Conservation (phyloP, 1,140 invertebrate species). For the Cecropterus lyciades region DNA sequence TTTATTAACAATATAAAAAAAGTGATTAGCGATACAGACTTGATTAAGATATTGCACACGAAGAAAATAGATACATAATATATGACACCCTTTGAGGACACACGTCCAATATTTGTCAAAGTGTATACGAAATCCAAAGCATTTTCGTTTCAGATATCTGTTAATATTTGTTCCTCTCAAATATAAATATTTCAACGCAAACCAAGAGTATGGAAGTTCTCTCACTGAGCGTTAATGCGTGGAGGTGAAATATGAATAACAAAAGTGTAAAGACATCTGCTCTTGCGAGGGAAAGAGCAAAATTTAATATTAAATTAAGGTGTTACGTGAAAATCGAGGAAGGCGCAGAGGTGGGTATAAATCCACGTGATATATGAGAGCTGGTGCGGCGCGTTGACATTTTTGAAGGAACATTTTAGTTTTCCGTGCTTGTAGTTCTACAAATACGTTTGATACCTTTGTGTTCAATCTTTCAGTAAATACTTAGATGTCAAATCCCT, state of each 20-base stretch:
- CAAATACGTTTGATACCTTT: too few species aligned
- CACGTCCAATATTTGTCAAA: neutral
- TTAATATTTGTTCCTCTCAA: constrained; percentile 9
- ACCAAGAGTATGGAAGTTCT: constrained; percentile 44
- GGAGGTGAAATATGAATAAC: constrained; percentile 75
- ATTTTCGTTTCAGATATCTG: too few species aligned
- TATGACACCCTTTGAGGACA: neutral
- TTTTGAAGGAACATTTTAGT: constrained; percentile 76
- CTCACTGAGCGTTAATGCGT: constrained; percentile 53
- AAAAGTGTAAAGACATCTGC: constrained; percentile 76
- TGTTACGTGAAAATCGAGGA: constrained; percentile 78
- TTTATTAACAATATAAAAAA: too few species aligned
- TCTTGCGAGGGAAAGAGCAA: constrained; percentile 64
- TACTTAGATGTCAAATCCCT: too few species aligned
- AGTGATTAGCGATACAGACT: too few species aligned
- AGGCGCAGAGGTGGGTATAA: constrained; percentile 77
- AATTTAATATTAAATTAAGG: constrained; percentile 84
- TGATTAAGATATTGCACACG: too few species aligned
- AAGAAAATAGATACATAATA: too few species aligned
- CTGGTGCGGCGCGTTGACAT: constrained; percentile 72
- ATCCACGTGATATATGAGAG: constrained; percentile 77
- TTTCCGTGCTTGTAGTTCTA: too few species aligned
- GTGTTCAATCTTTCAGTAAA: too few species aligned
- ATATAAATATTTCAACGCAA: constrained; percentile 11
- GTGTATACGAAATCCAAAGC: too few species aligned